These are phyloP conservation scores for Macaria liturata DNA, from an alignment of 2,888 invertebrate genomes.

Conservation along the genomic window DNA sequence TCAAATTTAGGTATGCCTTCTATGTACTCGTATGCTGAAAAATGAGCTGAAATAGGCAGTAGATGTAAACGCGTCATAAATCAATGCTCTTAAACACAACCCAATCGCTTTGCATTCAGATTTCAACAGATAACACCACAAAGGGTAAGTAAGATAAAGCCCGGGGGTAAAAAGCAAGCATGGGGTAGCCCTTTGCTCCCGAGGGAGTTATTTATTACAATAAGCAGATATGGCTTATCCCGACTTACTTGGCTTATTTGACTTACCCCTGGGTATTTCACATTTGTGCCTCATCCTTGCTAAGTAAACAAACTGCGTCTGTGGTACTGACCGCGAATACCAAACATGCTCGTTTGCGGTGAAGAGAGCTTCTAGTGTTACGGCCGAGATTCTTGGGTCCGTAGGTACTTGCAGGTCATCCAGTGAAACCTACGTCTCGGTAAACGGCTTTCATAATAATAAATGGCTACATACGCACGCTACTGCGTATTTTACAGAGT, in stretches of 20 bases:
- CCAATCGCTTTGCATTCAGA: conserved; percentile 10
- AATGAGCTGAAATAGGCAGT: no score
- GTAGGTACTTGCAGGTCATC: conserved; percentile 25
- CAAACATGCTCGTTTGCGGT: conserved; percentile 36
- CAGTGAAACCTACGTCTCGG: conserved; percentile 10
- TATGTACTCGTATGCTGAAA: no score
- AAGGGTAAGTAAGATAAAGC: conserved; percentile 21
- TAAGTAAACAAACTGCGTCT: conserved; percentile 23
- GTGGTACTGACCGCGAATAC: conserved; percentile 34
- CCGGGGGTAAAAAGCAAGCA: conserved; percentile 13
- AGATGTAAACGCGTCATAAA: no score
- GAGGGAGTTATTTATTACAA: conserved; percentile 31
- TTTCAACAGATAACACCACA: conserved; percentile 18
- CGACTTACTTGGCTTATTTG: conserved; percentile 17
- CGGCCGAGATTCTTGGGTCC: conserved; percentile 19
- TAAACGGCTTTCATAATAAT: conserved; percentile 7
- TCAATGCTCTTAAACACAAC: conserved; percentile 2
- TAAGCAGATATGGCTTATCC: conserved; percentile 25
- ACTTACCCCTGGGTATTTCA: conserved; percentile 22
- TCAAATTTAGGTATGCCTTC: no score
- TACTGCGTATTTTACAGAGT: neutral
- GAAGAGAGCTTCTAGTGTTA: conserved; percentile 32
- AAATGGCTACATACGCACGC: neutral
- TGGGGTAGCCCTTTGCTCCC: conserved; percentile 19
- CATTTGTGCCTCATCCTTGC: conserved; percentile 14